These are phyloP conservation scores for Nannobrachium achirus DNA, from an alignment of 2,113 vertebrate genomes.

Conservation along the genomic window DNA sequence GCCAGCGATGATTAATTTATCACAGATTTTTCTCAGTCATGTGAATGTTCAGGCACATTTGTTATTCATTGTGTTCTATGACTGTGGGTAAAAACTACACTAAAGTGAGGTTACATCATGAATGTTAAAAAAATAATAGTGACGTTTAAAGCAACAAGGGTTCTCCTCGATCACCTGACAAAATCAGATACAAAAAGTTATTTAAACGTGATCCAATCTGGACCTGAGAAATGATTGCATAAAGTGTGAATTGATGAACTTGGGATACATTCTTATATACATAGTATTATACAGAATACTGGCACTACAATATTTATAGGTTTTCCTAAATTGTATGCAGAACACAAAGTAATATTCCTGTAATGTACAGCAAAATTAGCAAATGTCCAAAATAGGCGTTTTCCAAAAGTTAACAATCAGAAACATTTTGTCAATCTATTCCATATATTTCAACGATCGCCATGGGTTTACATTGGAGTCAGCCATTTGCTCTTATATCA, in stretches of 20 bases:
- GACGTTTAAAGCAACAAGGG: conserved; percentile 20
- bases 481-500: conserved; percentile 12
- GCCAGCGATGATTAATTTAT: conserved; percentile 41
- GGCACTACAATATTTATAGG: conserved; percentile 2
- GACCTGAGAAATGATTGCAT: conserved; percentile 19
- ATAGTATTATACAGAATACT: conserved; percentile 26
- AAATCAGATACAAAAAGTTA: conserved; percentile 30
- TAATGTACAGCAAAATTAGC: conserved; percentile 17
- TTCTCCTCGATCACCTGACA: conserved; percentile 14
- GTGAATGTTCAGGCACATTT: conserved; percentile 70
- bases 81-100: conserved; percentile 21
- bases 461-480: conserved; percentile 24
- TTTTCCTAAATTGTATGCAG: conserved; percentile 6
- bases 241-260: conserved; percentile 32
- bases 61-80: conserved; percentile 19
- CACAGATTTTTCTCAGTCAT: conserved; percentile 55
- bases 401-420: conserved; percentile 15
- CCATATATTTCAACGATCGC: conserved; percentile 14
- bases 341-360: conserved; percentile 3
- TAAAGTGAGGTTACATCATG: conserved; percentile 20
- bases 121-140: conserved; percentile 46
- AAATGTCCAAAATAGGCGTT: conserved; percentile 22
- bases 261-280: conserved; percentile 60
- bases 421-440: conserved; percentile 27
- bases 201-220: conserved; percentile 19